Evolutionary conservation across 2,113 vertebrate genomes (phyloP).

Genomic region (Halcyon senegalensis): DNA sequence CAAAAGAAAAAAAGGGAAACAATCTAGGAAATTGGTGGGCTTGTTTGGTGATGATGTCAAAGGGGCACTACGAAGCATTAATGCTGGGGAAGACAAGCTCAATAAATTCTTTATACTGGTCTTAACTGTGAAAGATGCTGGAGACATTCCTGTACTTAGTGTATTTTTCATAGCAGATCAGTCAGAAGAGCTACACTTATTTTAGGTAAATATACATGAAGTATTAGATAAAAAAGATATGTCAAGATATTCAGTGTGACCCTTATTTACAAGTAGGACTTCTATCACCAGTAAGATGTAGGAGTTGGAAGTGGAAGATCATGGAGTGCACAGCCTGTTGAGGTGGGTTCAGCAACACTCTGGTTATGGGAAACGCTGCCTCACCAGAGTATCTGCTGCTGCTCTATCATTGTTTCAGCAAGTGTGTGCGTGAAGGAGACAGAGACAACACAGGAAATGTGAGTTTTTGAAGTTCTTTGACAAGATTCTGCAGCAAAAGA

Average conservation of each 20-base stretch:
- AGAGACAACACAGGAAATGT: background rate
- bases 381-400: background rate
- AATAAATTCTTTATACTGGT: too few relatives aligned
- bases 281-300: background rate
- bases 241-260: too few relatives aligned
- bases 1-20: background rate
- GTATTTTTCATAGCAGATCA: too few relatives aligned
- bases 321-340: background rate
- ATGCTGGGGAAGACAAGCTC: too few relatives aligned
- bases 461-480: background rate
- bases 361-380: background rate
- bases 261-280: background rate
- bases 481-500: background rate
- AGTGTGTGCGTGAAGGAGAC: background rate
- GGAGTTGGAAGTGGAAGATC: background rate
- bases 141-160: too few relatives aligned
- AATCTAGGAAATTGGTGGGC: background rate
- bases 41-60: too few relatives aligned
- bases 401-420: background rate
- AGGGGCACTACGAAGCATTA: too few relatives aligned
- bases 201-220: too few relatives aligned
- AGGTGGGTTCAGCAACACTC: background rate
- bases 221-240: too few relatives aligned
- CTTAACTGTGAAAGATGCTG: too few relatives aligned
- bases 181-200: too few relatives aligned